Evolutionary conservation across 1,140 invertebrate genomes (phyloP).

Genomic region (Cephus cinctus): DNA sequence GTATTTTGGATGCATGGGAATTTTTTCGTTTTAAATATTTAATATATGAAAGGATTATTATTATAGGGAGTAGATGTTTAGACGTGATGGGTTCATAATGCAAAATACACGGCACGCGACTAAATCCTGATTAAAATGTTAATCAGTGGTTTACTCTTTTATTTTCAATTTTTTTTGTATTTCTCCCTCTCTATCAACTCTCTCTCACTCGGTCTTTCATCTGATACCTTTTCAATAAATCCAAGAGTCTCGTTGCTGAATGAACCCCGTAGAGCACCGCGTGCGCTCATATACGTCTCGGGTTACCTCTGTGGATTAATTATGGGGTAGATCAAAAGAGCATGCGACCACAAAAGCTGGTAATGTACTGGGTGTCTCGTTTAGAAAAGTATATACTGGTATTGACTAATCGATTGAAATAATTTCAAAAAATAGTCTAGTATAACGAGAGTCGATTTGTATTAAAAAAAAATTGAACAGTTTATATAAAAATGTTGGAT

Average conservation of each 20-base stretch:
- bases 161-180: constrained; percentile 10
- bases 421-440: not conserved
- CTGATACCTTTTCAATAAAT: constrained; percentile 54
- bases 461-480: too few relatives aligned
- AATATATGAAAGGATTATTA: too few relatives aligned
- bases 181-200: not conserved
- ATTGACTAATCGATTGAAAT: not conserved
- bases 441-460: not conserved
- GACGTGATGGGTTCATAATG: too few relatives aligned
- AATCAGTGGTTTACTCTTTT: constrained; percentile 36
- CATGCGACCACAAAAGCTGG: constrained; percentile 49
- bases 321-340: constrained; percentile 55
- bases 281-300: constrained; percentile 49
- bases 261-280: constrained; percentile 35
- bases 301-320: constrained; percentile 55
- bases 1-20: too few relatives aligned
- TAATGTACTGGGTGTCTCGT: constrained; percentile 42
- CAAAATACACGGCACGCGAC: constrained; percentile 43
- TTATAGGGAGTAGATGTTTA: too few relatives aligned
- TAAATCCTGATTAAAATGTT: constrained; percentile 51
- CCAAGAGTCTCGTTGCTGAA: constrained; percentile 40
- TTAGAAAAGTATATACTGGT: not conserved
- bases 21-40: too few relatives aligned
- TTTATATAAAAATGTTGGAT: too few relatives aligned
- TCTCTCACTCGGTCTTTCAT: constrained; percentile 21